These are phyloP conservation scores for Galbula dea DNA, from an alignment of 2,113 vertebrate genomes.

Conservation along the genomic window DNA sequence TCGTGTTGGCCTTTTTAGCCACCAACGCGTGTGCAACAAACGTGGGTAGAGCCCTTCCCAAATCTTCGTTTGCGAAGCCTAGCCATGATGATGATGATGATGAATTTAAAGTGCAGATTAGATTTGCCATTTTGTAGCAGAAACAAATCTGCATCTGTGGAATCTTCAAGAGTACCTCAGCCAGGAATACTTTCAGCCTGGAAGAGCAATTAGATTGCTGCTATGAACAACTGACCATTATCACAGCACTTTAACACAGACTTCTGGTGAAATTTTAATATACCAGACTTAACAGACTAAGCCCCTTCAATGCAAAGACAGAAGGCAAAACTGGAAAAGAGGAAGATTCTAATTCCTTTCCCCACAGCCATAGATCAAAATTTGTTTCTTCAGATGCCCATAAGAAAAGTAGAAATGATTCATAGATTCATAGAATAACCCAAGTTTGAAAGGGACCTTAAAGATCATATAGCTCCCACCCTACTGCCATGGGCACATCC, in stretches of 20 bases:
- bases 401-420: background rate
- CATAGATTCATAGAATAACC: too few species aligned
- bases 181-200: background rate
- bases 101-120: background rate
- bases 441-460: too few species aligned
- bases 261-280: too few species aligned
- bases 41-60: too few species aligned
- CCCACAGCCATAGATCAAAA: background rate
- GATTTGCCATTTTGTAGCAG: background rate
- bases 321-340: background rate
- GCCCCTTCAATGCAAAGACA: background rate
- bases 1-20: too few species aligned
- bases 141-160: background rate
- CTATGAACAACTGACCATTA: background rate
- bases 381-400: background rate
- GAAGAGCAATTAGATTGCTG: background rate
- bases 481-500: too few species aligned
- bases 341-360: too few species aligned
- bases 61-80: too few species aligned
- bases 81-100: too few species aligned
- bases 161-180: background rate
- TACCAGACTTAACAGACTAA: too few species aligned
- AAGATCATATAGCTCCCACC: too few species aligned
- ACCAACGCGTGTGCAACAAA: too few species aligned
- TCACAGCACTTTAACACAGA: background rate